phyloP scores from a whole-genome alignment of 2,888 invertebrate genomes.

The Drosophila imparisetae region DNA sequence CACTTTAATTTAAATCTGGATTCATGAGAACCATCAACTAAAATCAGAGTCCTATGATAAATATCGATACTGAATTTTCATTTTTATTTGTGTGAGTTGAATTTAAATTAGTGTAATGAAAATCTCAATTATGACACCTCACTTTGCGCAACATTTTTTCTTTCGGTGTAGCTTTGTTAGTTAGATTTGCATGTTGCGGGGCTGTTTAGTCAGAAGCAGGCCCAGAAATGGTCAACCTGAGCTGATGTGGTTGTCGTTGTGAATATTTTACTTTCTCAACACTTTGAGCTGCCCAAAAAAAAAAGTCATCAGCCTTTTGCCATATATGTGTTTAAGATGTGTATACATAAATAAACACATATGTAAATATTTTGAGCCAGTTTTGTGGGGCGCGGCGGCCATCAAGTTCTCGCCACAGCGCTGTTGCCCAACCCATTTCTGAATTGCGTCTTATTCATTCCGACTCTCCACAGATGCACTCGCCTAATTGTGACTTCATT shows the following conservation, averaged over 20 bases:
- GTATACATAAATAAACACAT: not conserved
- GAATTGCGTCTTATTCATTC: conserved; percentile 35
- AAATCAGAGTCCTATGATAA: not conserved
- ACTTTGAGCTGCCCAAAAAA: conserved; percentile 32
- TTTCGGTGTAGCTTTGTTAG: not conserved
- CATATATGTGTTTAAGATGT: conserved; percentile 15
- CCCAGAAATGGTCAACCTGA: conserved; percentile 28
- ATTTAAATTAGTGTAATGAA: not conserved
- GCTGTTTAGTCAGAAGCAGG: conserved; percentile 15
- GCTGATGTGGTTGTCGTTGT: conserved; percentile 12
- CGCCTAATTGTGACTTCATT: conserved; percentile 8
- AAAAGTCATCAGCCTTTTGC: conserved; percentile 19
- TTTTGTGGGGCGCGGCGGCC: conserved; percentile 27
- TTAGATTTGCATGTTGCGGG: conserved; percentile 38
- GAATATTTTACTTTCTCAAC: conserved; percentile 32
- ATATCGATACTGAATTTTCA: not conserved
- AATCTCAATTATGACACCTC: not conserved
- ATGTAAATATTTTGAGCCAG: conserved; percentile 5
- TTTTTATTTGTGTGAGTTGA: not conserved
- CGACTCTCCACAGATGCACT: conserved; percentile 12
- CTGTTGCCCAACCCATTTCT: conserved; percentile 32
- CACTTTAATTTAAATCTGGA: not conserved
- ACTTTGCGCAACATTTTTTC: not conserved
- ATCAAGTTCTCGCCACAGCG: conserved; percentile 24
- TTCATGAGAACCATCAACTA: not conserved